Conservation (phyloP, 2,113 vertebrate genomes). For the Alouatta palliata region DNA sequence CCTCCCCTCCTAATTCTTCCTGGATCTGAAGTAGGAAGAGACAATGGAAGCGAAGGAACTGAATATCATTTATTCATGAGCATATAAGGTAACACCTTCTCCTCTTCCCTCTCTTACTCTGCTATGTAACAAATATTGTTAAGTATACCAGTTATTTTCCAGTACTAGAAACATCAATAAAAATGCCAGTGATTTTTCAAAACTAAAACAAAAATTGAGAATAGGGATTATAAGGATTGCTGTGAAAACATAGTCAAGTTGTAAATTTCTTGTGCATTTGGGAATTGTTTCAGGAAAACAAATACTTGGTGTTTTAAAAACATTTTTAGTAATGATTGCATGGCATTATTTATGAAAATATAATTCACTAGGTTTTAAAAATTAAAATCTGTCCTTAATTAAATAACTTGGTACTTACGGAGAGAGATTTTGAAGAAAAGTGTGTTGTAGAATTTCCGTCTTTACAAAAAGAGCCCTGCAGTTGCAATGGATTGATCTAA, state of each 20-base stretch:
- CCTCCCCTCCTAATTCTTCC: not conserved
- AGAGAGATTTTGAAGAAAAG: not conserved
- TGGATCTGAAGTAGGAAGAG: not conserved
- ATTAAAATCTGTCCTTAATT: not conserved
- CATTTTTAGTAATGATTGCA: not conserved
- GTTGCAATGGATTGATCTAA: not conserved
- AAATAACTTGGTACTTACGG: not conserved
- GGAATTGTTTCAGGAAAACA: not conserved
- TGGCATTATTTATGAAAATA: constrained; percentile 12
- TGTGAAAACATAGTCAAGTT: not conserved
- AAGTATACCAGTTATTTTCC: constrained; percentile 7
- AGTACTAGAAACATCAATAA: not conserved
- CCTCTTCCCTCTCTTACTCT: not conserved
- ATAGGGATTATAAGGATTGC: not conserved
- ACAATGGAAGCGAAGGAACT: not conserved
- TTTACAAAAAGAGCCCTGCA: not conserved
- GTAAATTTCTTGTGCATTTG: not conserved
- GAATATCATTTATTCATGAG: constrained; percentile 46
- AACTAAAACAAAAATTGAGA: not conserved
- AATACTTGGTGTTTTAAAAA: not conserved
- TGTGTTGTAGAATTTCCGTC: not conserved
- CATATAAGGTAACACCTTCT: not conserved
- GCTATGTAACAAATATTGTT: not conserved
- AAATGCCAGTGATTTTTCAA: not conserved
- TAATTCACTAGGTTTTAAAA: not conserved